These are phyloP conservation scores for Caenorhabditis sp. DNA, from an alignment of 2,888 invertebrate species.

Conservation along the genomic window DNA sequence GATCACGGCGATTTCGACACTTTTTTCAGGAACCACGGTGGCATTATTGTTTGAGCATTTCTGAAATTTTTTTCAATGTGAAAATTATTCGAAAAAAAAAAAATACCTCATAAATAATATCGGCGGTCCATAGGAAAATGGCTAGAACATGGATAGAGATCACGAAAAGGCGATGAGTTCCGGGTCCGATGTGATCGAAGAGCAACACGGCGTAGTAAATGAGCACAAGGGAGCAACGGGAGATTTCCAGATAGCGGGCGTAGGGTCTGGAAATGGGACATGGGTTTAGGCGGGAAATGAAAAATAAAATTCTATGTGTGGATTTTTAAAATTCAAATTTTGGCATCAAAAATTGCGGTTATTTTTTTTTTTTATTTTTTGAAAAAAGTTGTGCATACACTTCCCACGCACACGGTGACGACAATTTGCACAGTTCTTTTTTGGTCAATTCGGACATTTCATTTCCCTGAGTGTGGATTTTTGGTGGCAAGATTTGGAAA, in stretches of 20 bases:
- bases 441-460: too few relatives aligned
- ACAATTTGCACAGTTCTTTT: too few relatives aligned
- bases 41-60: background rate
- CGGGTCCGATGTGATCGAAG: constrained; percentile 59
- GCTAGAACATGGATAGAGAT: constrained; percentile 48
- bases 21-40: background rate
- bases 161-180: constrained; percentile 64
- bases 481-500: too few relatives aligned
- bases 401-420: too few relatives aligned
- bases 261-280: constrained; percentile 62
- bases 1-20: background rate
- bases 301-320: too few relatives aligned
- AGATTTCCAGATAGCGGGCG: constrained; percentile 61
- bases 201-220: constrained; percentile 55
- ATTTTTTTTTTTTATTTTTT: too few relatives aligned
- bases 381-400: too few relatives aligned
- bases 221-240: constrained; percentile 59
- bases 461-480: too few relatives aligned
- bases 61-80: background rate
- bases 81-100: background rate
- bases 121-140: constrained; percentile 26
- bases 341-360: too few relatives aligned
- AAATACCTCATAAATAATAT: constrained; percentile 30
- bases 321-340: too few relatives aligned
- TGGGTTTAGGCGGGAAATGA: too few relatives aligned